Percentiles rank a stretch among this genome's conserved stretches.
phyloP scores from a whole-genome alignment of 92 coral and sea anemone genomes.

The Epizoanthus illoricatus region DNA sequence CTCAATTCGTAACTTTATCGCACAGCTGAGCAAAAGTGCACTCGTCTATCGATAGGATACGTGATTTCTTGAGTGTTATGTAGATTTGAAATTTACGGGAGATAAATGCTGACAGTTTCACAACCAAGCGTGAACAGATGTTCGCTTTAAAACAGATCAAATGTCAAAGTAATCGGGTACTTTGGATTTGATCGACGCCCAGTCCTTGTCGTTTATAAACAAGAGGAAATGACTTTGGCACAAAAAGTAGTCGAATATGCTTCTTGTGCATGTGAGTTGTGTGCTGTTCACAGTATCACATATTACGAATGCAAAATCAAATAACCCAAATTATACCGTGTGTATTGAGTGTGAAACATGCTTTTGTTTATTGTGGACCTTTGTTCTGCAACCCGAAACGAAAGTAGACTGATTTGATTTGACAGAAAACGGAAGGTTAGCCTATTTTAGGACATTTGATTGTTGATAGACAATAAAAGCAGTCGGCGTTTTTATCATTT shows the following conservation, averaged over 20 bases:
- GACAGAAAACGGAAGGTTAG: background rate
- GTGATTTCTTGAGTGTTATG: background rate
- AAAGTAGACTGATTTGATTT: background rate
- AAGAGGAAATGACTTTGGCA: background rate
- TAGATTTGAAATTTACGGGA: background rate
- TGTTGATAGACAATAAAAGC: conserved; percentile 2
- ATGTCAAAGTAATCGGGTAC: conserved; percentile 22
- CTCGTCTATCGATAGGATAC: background rate
- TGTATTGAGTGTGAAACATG: background rate
- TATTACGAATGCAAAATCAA: background rate
- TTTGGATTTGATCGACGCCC: conserved; percentile 13
- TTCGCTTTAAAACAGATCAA: conserved; percentile 2
- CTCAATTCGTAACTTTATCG: background rate
- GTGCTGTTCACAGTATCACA: no score
- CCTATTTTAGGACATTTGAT: background rate
- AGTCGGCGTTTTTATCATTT: background rate
- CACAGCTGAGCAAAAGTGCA: background rate
- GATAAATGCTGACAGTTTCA: conserved; percentile 20
- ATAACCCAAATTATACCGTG: background rate
- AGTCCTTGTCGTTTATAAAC: background rate
- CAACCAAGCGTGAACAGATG: conserved; percentile 23
- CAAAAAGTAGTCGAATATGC: no score
- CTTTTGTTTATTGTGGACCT: conserved; percentile 6
- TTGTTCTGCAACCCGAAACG: background rate
- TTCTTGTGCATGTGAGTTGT: no score